A percentile compares a stretch with the other conserved stretches of the same genome.
These are phyloP conservation scores for Aradophagus sp. DNA, from an alignment of 1,140 invertebrate genomes.

Conservation along the genomic window DNA sequence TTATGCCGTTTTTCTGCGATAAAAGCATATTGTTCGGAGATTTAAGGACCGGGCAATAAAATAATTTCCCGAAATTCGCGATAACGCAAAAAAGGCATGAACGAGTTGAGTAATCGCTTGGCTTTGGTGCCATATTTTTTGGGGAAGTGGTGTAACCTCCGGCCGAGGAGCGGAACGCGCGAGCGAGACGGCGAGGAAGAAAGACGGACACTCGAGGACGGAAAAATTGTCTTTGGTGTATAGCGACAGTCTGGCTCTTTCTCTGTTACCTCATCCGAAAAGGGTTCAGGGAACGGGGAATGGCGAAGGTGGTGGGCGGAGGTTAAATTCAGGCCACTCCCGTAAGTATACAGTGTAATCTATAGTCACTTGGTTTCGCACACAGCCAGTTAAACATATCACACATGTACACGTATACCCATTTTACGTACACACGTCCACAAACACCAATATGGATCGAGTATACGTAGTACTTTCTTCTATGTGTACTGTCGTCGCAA, in stretches of 20 bases:
- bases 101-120: constrained; percentile 55
- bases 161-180: no score
- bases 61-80: constrained; percentile 53
- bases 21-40: constrained; percentile 45
- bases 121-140: constrained; percentile 58
- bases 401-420: constrained; percentile 13
- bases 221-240: constrained; percentile 60
- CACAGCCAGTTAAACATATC: no score
- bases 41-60: constrained; percentile 50
- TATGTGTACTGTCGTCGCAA: no score
- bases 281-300: constrained; percentile 41
- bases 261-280: constrained; percentile 48
- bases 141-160: constrained; percentile 41
- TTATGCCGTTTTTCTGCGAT: constrained; percentile 27
- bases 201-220: constrained; percentile 31
- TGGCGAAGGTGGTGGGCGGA: constrained; percentile 55
- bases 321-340: constrained; percentile 69
- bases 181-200: constrained; percentile 8
- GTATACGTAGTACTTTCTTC: no score
- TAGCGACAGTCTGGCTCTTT: constrained; percentile 49
- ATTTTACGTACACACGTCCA: no score
- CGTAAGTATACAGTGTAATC: constrained; percentile 68
- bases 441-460: no score
- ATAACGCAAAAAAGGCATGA: constrained; percentile 50
- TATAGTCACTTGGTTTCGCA: constrained; percentile 59